A percentile compares a stretch with the other conserved stretches of the same genome.
These are phyloP conservation scores for Hemicentrotus pulcherrimus DNA, from an alignment of 35 echinoderm and acorn worm species.

Conservation along the genomic window DNA sequence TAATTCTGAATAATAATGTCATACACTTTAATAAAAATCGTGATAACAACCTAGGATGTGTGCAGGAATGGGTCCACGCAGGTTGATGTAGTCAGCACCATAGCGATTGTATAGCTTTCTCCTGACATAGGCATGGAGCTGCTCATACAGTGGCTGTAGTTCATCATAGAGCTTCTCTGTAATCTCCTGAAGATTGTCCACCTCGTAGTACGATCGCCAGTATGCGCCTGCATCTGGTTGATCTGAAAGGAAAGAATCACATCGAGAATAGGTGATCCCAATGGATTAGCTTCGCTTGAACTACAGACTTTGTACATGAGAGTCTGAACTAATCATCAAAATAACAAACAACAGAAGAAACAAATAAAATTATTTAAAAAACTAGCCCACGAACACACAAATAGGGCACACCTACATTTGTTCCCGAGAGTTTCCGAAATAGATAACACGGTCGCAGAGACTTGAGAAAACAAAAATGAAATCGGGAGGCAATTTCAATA, in stretches of 20 bases:
- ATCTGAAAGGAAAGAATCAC: conserved; percentile 25
- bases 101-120: conserved; percentile 71
- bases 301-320: too few species aligned
- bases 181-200: conserved; percentile 4
- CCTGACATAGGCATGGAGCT: conserved; percentile 82
- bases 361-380: too few species aligned
- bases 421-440: too few species aligned
- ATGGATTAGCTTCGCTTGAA: neutral
- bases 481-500: too few species aligned
- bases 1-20: too few species aligned
- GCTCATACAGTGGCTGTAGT: conserved; percentile 67
- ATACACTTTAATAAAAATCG: neutral
- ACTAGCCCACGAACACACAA: too few species aligned
- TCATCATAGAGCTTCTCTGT: conserved; percentile 58
- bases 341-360: too few species aligned
- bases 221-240: conserved; percentile 74
- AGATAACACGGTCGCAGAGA: too few species aligned
- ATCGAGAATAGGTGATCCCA: neutral
- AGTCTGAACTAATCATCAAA: too few species aligned
- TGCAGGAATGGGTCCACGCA: conserved; percentile 73
- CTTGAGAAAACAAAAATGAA: too few species aligned
- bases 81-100: conserved; percentile 66
- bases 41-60: conserved; percentile 69
- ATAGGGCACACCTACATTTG: too few species aligned
- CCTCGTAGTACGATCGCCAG: conserved; percentile 75